phyloP scores from a whole-genome alignment of 2,113 vertebrate genomes.

The Pongo pygmaeus region DNA sequence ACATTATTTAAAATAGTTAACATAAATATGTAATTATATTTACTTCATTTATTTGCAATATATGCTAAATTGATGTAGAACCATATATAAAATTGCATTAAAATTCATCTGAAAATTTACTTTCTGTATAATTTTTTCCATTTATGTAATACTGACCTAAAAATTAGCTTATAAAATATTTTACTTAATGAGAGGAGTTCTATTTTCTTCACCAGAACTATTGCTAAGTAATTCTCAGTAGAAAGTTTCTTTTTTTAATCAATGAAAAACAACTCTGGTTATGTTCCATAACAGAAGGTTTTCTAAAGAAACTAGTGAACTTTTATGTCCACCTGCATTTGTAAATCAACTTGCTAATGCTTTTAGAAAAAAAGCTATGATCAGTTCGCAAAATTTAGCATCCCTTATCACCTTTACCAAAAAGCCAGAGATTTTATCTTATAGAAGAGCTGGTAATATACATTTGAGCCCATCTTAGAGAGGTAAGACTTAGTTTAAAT shows the following conservation, averaged over 20 bases:
- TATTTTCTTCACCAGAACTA: conserved; percentile 50
- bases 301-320: conserved; percentile 44
- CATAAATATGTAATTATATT: conserved; percentile 78
- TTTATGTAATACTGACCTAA: conserved; percentile 61
- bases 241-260: conserved; percentile 56
- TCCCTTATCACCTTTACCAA: background rate
- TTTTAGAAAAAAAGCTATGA: conserved; percentile 48
- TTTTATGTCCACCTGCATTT: conserved; percentile 75
- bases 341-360: conserved; percentile 79
- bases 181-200: conserved; percentile 5
- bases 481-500: background rate
- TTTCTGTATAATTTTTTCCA: conserved; percentile 73
- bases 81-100: conserved; percentile 74
- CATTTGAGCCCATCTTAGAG: background rate
- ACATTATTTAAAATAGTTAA: conserved; percentile 77
- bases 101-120: conserved; percentile 73
- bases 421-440: background rate
- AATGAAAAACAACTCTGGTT: conserved; percentile 62
- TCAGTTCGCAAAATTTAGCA: background rate
- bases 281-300: conserved; percentile 46
- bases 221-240: conserved; percentile 44
- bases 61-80: conserved; percentile 69
- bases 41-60: conserved; percentile 75
- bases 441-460: background rate
- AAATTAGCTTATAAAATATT: conserved; percentile 67